Base-by-base conservation (phyloP, 2,113 vertebrate species). In the Origma solitaria region DNA sequence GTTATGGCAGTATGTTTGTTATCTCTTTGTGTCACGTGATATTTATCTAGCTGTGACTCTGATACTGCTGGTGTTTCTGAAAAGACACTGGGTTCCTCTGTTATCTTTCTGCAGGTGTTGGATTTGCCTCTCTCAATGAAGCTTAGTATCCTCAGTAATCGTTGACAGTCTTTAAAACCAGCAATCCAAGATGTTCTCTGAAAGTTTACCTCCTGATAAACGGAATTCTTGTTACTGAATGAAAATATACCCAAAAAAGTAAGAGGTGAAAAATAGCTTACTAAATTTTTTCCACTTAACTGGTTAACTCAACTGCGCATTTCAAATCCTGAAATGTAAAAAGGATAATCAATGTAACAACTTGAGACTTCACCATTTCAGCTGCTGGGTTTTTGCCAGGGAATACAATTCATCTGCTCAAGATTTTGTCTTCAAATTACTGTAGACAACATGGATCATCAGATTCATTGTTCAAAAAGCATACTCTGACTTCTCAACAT, bases 31-130 rank as follows among this genome's bases (percentile, higher is more conserved):
- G 66, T 94, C 97, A 96, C 17, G 57, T 97, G 96, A 71, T 98
- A 96, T 98, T 98, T 98, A 95, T 97, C 96, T 98, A 98, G 92
- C 94, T 98, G 95, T 80, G 90, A 68, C 68, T 96, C 92, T 92
- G 92, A 95, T 95, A 92, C 85, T 92, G 61, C 71, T 96, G 76
- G 68, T 95, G 92, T 95, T 97, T 96, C 87, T 96, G 94, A 95
- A 97, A 96, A 58, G 35, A 88, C 87, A 73, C 96, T 86, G 86
- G n/a, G 82, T 25, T 80, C 35, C 44, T 86, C 79, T 86, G 45
- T 87, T 96, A 92, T 89, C 92, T 95, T 95, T 85, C 73, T 95
- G 95, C 97, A 98, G 97, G 97, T 97, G 95, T 92, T 82, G 71
- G 91, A 79, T 97, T 92, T 93, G 84, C 87, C 62, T 93, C 87